Percentiles rank a stretch among this genome's conserved stretches.
Evolutionary conservation across 1,140 invertebrate genomes (phyloP).

Genomic region (Pogonomyrmex barbatus): DNA sequence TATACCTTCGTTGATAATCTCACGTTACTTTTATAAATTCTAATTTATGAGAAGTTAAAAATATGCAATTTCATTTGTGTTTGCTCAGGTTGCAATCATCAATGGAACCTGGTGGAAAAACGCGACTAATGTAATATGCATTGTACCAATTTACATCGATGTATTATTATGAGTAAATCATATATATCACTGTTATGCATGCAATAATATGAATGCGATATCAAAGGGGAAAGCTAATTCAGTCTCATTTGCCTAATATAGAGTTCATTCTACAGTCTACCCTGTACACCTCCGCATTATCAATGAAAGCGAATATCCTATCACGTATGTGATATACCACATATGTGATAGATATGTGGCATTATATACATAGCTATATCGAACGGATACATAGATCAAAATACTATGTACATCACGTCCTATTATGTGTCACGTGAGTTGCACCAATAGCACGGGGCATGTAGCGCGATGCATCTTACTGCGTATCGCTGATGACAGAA

Average conservation of each 20-base stretch:
- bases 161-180: background rate
- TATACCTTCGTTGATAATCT: background rate
- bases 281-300: constrained; percentile 7
- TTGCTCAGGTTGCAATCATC: background rate
- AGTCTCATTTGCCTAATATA: constrained; percentile 28
- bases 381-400: constrained; percentile 52
- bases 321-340: constrained; percentile 17
- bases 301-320: constrained; percentile 53
- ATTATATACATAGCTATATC: constrained; percentile 46
- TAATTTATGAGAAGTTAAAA: constrained; percentile 8
- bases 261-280: constrained; percentile 52
- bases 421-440: constrained; percentile 41
- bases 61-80: background rate
- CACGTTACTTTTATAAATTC: constrained; percentile 1
- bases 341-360: constrained; percentile 37
- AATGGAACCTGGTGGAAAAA: background rate
- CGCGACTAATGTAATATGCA: background rate
- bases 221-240: constrained; percentile 20
- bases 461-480: constrained; percentile 32
- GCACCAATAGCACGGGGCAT: constrained; percentile 25
- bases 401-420: constrained; percentile 46
- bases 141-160: background rate
- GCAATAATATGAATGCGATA: background rate
- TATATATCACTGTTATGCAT: background rate
- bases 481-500: constrained; percentile 5